phyloP scores from a whole-genome alignment of 2,797 vertebrate species.

The Diglossa cyanea region DNA sequence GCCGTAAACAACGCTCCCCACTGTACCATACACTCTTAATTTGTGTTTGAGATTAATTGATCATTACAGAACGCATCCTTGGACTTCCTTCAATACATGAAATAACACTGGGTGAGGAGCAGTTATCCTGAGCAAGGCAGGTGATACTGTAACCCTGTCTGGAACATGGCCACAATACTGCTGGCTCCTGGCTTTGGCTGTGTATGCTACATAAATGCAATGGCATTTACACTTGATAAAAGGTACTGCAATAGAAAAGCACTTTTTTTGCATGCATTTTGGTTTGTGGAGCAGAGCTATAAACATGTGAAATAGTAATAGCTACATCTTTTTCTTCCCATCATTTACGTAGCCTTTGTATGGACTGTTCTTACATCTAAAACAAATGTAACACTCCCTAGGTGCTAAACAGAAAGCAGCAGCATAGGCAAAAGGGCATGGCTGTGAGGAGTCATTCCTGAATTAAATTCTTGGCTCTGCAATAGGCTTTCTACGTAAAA shows the following conservation, averaged over 20 bases:
- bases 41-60: neutral
- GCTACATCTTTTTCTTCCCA: neutral
- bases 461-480: neutral
- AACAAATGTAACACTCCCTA: neutral
- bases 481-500: neutral
- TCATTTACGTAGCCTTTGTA: neutral
- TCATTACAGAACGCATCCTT: neutral
- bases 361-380: neutral
- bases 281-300: neutral
- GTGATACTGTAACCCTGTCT: neutral
- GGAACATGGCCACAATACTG: neutral
- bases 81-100: neutral
- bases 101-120: neutral
- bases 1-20: neutral
- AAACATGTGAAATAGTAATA: neutral
- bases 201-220: neutral
- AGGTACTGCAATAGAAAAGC: neutral
- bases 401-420: neutral
- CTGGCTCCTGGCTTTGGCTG: neutral
- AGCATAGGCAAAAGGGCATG: neutral
- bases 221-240: neutral
- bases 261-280: neutral
- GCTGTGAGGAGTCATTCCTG: neutral
- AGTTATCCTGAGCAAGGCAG: neutral
- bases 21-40: accelerated